A percentile compares a stretch with the other conserved stretches of the same genome.
Evolutionary conservation across 1,140 invertebrate species (phyloP).

Genomic region (Drosophila nikananu): DNA sequence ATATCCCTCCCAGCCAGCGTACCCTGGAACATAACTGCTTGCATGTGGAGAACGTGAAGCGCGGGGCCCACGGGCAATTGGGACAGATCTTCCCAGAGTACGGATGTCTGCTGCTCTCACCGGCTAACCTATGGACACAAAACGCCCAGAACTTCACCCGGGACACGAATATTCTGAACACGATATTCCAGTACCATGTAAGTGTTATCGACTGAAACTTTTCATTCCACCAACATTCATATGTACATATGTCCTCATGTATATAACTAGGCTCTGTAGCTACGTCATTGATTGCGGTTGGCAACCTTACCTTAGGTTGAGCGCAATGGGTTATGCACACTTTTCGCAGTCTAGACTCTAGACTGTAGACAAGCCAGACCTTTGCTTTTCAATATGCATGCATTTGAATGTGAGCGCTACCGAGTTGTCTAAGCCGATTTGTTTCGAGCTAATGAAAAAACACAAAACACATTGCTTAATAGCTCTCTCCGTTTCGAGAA

Average conservation of each 20-base stretch:
- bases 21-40: conserved; percentile 93
- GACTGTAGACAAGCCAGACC: conserved; percentile 19
- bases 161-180: conserved; percentile 92
- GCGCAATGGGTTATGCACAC: conserved; percentile 23
- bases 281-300: conserved; percentile 2
- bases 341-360: conserved; percentile 18
- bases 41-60: conserved; percentile 93
- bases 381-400: conserved; percentile 31
- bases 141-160: conserved; percentile 91
- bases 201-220: conserved; percentile 51
- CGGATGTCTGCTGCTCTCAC: conserved; percentile 96
- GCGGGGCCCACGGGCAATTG: conserved; percentile 85
- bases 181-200: conserved; percentile 93
- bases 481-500: not conserved
- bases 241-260: not conserved
- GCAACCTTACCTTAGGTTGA: not conserved
- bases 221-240: not conserved
- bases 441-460: conserved; percentile 37
- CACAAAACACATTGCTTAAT: conserved; percentile 18
- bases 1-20: conserved; percentile 86
- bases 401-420: conserved; percentile 3
- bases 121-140: conserved; percentile 96
- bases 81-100: conserved; percentile 93
- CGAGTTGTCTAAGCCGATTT: conserved; percentile 8
- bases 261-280: not conserved